Base-by-base conservation (phyloP, 35 echinoderm and acorn worm genomes). In the Ophioderma brevispina region DNA sequence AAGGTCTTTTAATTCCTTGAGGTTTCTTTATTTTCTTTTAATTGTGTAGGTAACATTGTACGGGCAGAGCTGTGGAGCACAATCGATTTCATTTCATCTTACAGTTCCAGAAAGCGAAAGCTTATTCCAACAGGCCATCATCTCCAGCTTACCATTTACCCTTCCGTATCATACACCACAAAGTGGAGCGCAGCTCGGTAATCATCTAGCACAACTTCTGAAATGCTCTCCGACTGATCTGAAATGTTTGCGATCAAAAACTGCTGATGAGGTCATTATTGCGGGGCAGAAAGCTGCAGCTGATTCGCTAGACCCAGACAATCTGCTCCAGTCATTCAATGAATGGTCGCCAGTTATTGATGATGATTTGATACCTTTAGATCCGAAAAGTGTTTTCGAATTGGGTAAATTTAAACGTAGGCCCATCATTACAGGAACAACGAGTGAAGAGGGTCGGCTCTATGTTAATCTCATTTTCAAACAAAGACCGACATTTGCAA, bases 51-150 rank as follows among this genome's bases (percentile, higher is more conserved):
- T 94, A 32, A 94, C 92, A 4, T 50, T 94, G 11, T 81, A 81
- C 35, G 92, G 92, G 15, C 92, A 94, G 76, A 94, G 92, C 39
- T 86, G 87, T 23, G 92, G 92, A 39, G 79, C 84, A 30, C 76
- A 94, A 76, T 89, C 92, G 0, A 39, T 90, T 23, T 38, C 87
- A 1, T 13, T 89, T 30, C 92, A 94, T 85, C 41, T 89, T 33
- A 64, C 77, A 31, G 55, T 70, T 30, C 18, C n/a, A 11, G 32
- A 78, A 31, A 81, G 33, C 34, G 39, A 36, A n/a, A 40, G 78
- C 31, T 56, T 85, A 13, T 94, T 94, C 33, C 70, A 90, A 10
- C 80, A 88, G 38, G 92, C 40, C 1, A 90, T 94, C 70, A 46
- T 89, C 19, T 32, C 76, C 37, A 94, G 92, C 36, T 64, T 78